Conservation (phyloP, 2,888 invertebrate genomes). For the Chymomyza amoena region DNA sequence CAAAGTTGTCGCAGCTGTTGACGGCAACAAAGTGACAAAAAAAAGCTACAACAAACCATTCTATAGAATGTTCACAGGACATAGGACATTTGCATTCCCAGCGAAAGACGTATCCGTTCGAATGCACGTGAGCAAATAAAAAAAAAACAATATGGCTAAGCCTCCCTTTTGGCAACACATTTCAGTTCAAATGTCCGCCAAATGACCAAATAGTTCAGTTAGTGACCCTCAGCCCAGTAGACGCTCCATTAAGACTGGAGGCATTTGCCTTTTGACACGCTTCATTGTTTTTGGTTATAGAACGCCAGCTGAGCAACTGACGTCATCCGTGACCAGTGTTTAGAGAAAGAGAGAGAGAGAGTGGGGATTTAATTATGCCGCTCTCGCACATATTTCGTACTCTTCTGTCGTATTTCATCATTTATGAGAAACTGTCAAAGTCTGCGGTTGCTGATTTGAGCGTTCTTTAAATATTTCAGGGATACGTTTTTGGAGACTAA, state of each 20-base stretch:
- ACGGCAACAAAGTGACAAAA: slow-evolving; percentile 8
- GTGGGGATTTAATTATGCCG: slow-evolving; percentile 39
- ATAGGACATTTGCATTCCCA: background rate
- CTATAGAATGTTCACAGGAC: slow-evolving; percentile 38
- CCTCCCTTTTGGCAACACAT: background rate
- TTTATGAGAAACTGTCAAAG: slow-evolving; percentile 24
- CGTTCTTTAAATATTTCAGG: slow-evolving; percentile 43
- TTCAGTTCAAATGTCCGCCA: background rate
- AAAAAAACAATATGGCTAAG: background rate
- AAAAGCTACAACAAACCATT: slow-evolving; percentile 4
- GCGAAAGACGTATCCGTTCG: background rate
- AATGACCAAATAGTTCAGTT: background rate
- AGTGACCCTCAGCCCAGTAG: background rate
- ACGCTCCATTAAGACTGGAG: background rate
- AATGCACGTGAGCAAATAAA: background rate
- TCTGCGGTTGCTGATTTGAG: background rate
- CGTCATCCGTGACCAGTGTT: background rate
- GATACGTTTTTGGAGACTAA: slow-evolving; percentile 30
- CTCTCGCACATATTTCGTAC: slow-evolving; percentile 38
- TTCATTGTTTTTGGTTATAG: background rate
- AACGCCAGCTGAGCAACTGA: background rate
- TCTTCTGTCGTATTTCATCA: slow-evolving; percentile 13
- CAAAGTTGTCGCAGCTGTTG: slow-evolving; percentile 50
- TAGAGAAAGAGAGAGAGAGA: background rate
- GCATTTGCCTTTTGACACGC: slow-evolving; percentile 2